phyloP scores from a whole-genome alignment of 2,888 invertebrate genomes.

The Epicampocera succincta region DNA sequence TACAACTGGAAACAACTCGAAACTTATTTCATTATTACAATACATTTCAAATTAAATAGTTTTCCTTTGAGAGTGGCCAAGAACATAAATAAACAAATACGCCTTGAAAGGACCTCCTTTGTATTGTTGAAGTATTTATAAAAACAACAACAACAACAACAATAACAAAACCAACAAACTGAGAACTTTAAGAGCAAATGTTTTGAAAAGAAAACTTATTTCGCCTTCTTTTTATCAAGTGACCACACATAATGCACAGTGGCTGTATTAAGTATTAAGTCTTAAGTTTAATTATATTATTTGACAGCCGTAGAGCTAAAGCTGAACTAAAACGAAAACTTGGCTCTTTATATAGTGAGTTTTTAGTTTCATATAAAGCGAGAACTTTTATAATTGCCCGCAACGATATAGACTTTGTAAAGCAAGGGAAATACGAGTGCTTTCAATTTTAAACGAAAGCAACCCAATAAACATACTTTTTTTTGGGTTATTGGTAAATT shows the following conservation, averaged over 20 bases:
- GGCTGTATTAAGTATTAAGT: neutral
- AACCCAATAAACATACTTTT: too few species aligned
- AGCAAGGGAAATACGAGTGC: too few species aligned
- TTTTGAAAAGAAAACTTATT: neutral
- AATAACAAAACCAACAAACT: too few species aligned
- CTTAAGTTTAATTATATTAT: too few species aligned
- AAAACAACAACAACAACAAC: neutral
- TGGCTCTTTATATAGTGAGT: too few species aligned
- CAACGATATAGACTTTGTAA: too few species aligned
- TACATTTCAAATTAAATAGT: conserved; percentile 38
- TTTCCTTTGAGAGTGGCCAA: conserved; percentile 27
- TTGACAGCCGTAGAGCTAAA: too few species aligned
- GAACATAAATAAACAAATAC: conserved; percentile 19
- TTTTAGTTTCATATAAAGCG: too few species aligned
- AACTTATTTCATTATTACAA: conserved; percentile 33
- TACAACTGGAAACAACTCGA: conserved; percentile 3
- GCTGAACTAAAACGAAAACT: too few species aligned
- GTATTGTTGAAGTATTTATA: neutral
- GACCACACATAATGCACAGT: neutral
- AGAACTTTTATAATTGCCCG: too few species aligned
- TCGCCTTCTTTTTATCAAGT: neutral
- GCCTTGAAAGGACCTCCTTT: neutral
- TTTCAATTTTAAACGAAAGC: too few species aligned
- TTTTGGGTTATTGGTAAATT: too few species aligned
- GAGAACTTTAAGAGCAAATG: conserved; percentile 3